Evolutionary conservation across 1,140 invertebrate genomes (phyloP).

Genomic region (Lepidurus apus): DNA sequence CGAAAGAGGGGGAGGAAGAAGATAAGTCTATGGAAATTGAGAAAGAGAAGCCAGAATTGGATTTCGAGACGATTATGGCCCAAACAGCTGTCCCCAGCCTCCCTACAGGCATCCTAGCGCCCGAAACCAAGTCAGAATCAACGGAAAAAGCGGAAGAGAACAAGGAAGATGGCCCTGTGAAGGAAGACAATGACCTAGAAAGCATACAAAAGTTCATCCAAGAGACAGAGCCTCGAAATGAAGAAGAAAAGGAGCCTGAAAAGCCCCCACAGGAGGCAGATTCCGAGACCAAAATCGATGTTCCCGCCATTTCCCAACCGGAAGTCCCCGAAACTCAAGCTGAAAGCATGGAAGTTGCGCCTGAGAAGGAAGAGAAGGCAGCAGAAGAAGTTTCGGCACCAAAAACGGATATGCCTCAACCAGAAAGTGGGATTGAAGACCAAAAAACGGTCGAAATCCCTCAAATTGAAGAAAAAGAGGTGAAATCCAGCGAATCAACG

Average conservation of each 20-base stretch:
- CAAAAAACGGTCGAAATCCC: no score
- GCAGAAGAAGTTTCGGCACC: no score
- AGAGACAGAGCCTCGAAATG: background rate
- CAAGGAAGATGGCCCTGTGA: background rate
- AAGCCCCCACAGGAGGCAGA: background rate
- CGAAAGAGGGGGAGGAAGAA: background rate
- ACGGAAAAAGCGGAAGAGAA: background rate
- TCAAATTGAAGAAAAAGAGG: no score
- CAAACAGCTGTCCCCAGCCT: background rate
- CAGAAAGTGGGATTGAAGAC: no score
- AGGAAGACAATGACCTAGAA: background rate
- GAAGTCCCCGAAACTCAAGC: background rate
- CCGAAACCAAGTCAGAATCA: background rate
- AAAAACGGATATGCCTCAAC: no score
- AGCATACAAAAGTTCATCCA: background rate
- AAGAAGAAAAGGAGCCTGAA: background rate
- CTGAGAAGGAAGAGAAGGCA: background rate
- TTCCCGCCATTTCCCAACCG: background rate
- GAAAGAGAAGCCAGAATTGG: background rate
- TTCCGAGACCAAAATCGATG: background rate
- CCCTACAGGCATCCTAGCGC: background rate
- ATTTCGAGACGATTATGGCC: background rate
- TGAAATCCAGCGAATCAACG: no score
- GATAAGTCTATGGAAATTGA: background rate
- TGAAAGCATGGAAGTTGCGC: background rate